These are phyloP conservation scores for Hyla sarda DNA, from an alignment of 2,113 vertebrate species.

Conservation along the genomic window DNA sequence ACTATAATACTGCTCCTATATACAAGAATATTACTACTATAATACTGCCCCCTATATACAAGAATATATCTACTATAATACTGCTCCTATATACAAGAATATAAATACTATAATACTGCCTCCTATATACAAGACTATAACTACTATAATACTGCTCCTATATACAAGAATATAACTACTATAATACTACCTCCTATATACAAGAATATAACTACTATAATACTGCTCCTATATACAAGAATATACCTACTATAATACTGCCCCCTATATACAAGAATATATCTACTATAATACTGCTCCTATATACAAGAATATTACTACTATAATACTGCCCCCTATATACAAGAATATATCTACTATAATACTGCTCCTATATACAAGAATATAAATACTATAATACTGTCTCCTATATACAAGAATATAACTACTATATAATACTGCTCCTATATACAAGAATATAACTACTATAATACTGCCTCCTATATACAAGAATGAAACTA, in stretches of 20 bases:
- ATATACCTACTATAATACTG: background rate
- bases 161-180: background rate
- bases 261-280: background rate
- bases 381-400: no score
- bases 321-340: background rate
- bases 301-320: no score
- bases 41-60: background rate
- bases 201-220: no score
- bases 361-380: background rate
- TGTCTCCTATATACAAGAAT: no score
- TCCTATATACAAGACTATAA: constrained; percentile 1
- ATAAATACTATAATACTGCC: constrained; percentile 2
- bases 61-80: background rate
- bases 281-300: background rate
- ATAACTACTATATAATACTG: no score
- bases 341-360: constrained; percentile 7
- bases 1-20: background rate
- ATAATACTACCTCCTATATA: background rate
- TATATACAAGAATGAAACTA: no score
- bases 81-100: background rate
- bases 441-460: no score
- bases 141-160: background rate
- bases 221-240: background rate
- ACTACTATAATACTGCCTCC: no score
- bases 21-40: constrained; percentile 7